Evolutionary conservation across 1,140 invertebrate genomes (phyloP).

Genomic region (Heliconius melpomene): DNA sequence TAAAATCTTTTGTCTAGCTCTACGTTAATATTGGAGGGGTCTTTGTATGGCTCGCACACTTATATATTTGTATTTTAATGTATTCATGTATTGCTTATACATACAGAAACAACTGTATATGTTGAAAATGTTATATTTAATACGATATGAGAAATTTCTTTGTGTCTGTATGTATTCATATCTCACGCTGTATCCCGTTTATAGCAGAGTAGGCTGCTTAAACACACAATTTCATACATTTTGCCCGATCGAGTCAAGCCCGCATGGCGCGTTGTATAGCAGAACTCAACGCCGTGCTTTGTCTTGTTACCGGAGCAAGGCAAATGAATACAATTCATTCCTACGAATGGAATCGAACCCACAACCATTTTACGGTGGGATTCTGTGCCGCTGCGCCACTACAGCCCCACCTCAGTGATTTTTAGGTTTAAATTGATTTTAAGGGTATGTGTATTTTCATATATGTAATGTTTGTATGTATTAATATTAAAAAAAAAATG

Average conservation of each 20-base stretch:
- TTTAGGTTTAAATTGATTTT: too few species aligned
- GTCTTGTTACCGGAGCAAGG: background rate
- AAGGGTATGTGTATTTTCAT: too few species aligned
- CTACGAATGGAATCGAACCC: background rate
- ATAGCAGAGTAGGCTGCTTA: background rate
- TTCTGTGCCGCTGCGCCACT: background rate
- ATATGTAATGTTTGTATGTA: too few species aligned
- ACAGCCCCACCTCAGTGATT: too few species aligned
- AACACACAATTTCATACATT: background rate
- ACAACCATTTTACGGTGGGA: background rate
- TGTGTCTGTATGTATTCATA: background rate
- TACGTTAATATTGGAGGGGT: slow-evolving; percentile 1
- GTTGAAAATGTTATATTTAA: background rate
- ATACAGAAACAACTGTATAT: background rate
- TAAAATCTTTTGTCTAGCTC: slow-evolving; percentile 14
- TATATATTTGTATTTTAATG: background rate
- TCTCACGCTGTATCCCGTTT: background rate
- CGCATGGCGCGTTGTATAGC: background rate
- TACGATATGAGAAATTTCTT: background rate
- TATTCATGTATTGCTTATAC: background rate
- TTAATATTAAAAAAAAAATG: too few species aligned
- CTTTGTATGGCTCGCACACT: background rate
- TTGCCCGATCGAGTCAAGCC: background rate
- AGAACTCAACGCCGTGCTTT: background rate
- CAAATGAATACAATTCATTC: background rate